A percentile compares a stretch with the other conserved stretches of the same genome.
phyloP scores from a whole-genome alignment of 2,113 vertebrate species.

The Panthera leo region DNA sequence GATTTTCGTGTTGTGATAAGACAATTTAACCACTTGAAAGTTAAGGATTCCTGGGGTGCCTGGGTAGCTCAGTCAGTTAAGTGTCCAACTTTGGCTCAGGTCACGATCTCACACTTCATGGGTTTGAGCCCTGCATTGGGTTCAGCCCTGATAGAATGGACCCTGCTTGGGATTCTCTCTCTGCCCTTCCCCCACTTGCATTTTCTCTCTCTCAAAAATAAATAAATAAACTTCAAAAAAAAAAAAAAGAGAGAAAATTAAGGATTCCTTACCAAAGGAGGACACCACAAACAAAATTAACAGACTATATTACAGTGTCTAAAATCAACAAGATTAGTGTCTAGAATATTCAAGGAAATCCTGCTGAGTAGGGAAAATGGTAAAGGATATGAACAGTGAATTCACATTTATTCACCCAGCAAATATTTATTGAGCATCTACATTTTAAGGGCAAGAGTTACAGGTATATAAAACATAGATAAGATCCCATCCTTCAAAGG shows the following conservation, averaged over 20 bases:
- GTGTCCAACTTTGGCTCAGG: too few species aligned
- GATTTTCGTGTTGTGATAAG: neutral
- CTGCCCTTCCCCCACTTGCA: too few species aligned
- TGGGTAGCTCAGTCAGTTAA: too few species aligned
- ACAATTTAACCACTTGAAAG: neutral
- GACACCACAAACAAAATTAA: neutral
- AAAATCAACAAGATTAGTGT: neutral
- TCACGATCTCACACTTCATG: too few species aligned
- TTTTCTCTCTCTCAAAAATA: too few species aligned
- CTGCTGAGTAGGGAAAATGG: neutral
- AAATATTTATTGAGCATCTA: neutral
- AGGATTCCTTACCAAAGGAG: neutral
- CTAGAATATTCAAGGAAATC: neutral
- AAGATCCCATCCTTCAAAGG: neutral
- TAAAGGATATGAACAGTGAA: neutral
- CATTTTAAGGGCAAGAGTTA: neutral
- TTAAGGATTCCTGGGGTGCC: neutral
- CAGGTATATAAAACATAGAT: neutral
- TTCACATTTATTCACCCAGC: neutral
- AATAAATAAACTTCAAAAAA: too few species aligned
- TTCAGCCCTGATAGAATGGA: too few species aligned
- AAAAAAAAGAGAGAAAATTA: neutral
- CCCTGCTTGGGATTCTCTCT: too few species aligned
- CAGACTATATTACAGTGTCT: neutral
- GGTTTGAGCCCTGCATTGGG: too few species aligned